Percentiles rank a stretch among this genome's conserved stretches.
Evolutionary conservation across 1,140 invertebrate genomes (phyloP).

Genomic region (Eumaeus atala): DNA sequence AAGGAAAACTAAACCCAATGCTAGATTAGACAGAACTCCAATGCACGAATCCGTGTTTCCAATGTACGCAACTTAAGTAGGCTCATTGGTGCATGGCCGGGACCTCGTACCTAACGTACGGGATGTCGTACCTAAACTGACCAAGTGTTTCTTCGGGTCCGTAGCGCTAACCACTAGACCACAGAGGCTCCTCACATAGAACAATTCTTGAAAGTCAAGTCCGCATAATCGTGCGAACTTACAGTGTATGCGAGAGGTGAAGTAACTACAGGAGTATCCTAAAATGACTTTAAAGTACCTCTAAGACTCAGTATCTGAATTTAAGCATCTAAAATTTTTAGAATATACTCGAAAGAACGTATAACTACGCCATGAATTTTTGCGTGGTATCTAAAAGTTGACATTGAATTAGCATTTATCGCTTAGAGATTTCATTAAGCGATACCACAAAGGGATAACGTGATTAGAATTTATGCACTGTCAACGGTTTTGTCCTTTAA

Average conservation of each 20-base stretch:
- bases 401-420: conserved; percentile 48
- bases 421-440: conserved; percentile 43
- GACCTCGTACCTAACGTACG: conserved; percentile 1
- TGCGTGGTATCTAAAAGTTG: conserved; percentile 40
- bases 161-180: no score
- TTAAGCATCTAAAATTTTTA: conserved; percentile 2
- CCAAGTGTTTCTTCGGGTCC: no score
- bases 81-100: no score
- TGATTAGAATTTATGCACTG: conserved; percentile 38
- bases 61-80: no score
- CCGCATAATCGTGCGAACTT: no score
- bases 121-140: no score
- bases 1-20: no score
- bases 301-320: not conserved
- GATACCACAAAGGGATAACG: conserved; percentile 14
- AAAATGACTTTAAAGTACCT: conserved; percentile 5
- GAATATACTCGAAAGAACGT: conserved; percentile 36
- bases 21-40: no score
- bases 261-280: not conserved
- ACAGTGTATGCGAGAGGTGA: no score
- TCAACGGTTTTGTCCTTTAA: conserved; percentile 18
- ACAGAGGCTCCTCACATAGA: no score
- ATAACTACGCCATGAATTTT: conserved; percentile 36
- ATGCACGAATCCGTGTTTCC: no score
- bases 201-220: no score